These are phyloP conservation scores for Punctoribates punctum DNA, from an alignment of 2,888 invertebrate genomes.

Conservation along the genomic window DNA sequence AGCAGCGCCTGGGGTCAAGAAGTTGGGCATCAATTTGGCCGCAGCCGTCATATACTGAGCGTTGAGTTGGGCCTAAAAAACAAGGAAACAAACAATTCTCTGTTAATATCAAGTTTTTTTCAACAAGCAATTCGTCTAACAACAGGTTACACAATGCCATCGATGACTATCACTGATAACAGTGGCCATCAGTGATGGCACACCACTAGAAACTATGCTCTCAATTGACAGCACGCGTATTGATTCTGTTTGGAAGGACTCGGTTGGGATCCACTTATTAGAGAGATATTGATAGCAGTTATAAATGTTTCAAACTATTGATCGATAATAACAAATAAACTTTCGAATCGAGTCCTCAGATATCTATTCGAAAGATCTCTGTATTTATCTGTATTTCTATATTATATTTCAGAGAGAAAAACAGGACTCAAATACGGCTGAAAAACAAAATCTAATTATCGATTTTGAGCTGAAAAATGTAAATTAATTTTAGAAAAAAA, in stretches of 20 bases:
- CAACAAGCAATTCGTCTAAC: background rate
- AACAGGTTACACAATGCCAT: background rate
- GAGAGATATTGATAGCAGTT: background rate
- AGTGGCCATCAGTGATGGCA: too few relatives aligned
- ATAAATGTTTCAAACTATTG: too few relatives aligned
- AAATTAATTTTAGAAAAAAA: background rate
- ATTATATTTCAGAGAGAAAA: too few relatives aligned
- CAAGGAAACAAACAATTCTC: background rate
- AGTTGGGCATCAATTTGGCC: conserved; percentile 35
- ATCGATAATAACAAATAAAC: too few relatives aligned
- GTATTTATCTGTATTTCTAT: too few relatives aligned
- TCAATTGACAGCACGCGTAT: too few relatives aligned
- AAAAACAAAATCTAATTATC: too few relatives aligned
- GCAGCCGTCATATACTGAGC: conserved; percentile 25
- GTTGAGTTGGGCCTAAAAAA: conserved; percentile 19
- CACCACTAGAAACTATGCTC: too few relatives aligned
- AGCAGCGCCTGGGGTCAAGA: conserved; percentile 9
- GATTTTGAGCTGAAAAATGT: background rate
- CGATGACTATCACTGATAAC: too few relatives aligned
- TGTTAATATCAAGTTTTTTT: background rate
- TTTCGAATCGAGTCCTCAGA: too few relatives aligned
- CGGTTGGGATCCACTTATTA: background rate
- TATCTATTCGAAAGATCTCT: too few relatives aligned
- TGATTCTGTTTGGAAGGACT: background rate
- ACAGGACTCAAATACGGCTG: too few relatives aligned